Conservation (phyloP, 2,888 invertebrate genomes). For the Andrena bicolor region DNA sequence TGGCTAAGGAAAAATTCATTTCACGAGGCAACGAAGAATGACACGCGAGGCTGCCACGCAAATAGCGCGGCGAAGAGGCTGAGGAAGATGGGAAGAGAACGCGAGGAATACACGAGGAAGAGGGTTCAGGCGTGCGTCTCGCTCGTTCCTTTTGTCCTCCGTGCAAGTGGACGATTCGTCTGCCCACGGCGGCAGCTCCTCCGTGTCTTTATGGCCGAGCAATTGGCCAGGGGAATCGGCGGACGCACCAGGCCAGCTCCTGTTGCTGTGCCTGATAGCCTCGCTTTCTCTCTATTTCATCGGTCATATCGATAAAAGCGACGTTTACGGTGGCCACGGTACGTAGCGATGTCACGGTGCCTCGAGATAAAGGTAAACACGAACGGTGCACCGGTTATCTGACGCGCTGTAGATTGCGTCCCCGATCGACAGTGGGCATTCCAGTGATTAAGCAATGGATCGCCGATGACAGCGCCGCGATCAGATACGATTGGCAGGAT, state of each 20-base stretch:
- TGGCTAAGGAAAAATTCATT: slow-evolving; percentile 35
- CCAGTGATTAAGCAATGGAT: slow-evolving; percentile 18
- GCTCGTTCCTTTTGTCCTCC: slow-evolving; percentile 50
- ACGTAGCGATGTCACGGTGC: neutral
- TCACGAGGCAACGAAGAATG: slow-evolving; percentile 22
- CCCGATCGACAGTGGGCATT: neutral
- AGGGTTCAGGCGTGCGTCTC: slow-evolving; percentile 4
- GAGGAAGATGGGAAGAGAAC: neutral
- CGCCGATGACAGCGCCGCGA: slow-evolving; percentile 15
- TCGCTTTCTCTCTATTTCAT: slow-evolving; percentile 32
- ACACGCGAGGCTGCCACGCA: neutral
- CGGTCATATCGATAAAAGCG: slow-evolving; percentile 30
- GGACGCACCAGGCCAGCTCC: slow-evolving; percentile 43
- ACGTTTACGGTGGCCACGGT: neutral
- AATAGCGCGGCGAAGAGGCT: neutral
- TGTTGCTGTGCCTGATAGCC: slow-evolving; percentile 1
- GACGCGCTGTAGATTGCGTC: neutral
- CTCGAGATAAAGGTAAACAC: slow-evolving; percentile 7
- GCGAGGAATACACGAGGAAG: neutral
- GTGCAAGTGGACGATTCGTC: slow-evolving; percentile 62
- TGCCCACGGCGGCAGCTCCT: slow-evolving; percentile 59
- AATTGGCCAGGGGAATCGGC: slow-evolving; percentile 59
- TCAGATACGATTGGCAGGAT: slow-evolving; percentile 14
- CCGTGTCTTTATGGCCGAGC: slow-evolving; percentile 50
- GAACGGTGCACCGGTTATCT: neutral